Base-by-base conservation (phyloP, 2,113 vertebrate species). In the Parus major region DNA sequence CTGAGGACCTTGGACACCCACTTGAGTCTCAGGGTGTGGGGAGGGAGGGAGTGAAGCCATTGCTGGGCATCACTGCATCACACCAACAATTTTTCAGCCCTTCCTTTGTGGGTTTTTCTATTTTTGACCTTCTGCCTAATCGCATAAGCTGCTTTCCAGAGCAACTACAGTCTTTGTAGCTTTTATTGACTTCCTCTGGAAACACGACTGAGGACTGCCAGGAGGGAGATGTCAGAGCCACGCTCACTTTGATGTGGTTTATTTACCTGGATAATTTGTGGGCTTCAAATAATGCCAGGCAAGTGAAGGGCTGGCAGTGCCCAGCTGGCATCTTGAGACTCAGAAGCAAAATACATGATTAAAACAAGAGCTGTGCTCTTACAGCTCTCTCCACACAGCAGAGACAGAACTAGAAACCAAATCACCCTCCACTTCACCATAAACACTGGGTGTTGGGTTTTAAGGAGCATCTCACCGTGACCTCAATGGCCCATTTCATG, bases 61-160 rank as follows among this genome's bases (percentile, higher is more conserved):
- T 1, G 0, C 59, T 42, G 46, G 69, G 52, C 56, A 33, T 57
- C 11, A 1, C 56, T 55, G 33, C 5, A 46, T 46, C 8, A 0
- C 55, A 88, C 27, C 14, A 60, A 36, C 42, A 12, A 10, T 70
- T 66, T 82, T 85, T 90, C 20, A 88, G 63, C 46, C 52, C 31
- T 78, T 56, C 56, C 82, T 68, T 81, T 90, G 64, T 33, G 69
- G 28, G 25, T n/a, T 91, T 90, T 94, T 92, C 93, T 97, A 95
- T 95, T 95, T 95, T 50, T 91, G 88, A 83, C 64, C 90, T 88
- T 36, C 85, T 1, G 3, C 47, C 76, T 96, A 94, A 94, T 95
- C 76, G 0, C 68, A 24, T 92, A 95, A 92, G 92, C 95, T 1
- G 64, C 92, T 94, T 96, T 86, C 64, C 86, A 92, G 85, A 78